Evolutionary conservation across 2,797 vertebrate genomes (phyloP).

Genomic region (Megaceryle alcyon): DNA sequence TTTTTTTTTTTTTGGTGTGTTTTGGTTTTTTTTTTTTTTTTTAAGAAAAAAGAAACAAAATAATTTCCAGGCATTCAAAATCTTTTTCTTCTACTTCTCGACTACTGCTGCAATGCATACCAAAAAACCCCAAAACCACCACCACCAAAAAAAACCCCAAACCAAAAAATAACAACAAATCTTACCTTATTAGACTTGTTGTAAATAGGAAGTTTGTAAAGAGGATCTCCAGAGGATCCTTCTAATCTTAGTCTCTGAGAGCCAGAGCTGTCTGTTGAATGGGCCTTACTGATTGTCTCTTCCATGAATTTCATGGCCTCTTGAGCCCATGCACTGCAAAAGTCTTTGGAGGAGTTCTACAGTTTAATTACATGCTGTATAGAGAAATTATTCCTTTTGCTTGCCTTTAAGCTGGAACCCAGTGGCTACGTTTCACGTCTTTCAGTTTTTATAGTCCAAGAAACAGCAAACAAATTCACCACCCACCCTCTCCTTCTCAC

Average conservation of each 20-base stretch:
- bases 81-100: background rate
- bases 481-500: background rate
- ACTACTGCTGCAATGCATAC: background rate
- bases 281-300: background rate
- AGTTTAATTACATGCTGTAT: background rate
- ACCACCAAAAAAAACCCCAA: no score
- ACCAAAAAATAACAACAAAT: no score
- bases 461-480: background rate
- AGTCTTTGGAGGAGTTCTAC: background rate
- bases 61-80: background rate
- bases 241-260: background rate
- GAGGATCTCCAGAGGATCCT: background rate
- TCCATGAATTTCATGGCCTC: background rate
- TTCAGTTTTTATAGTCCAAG: background rate
- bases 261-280: background rate
- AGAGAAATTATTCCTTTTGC: background rate
- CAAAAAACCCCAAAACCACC: background rate
- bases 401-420: background rate
- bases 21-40: background rate
- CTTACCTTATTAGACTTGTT: background rate
- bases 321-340: background rate
- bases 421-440: background rate
- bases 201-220: background rate
- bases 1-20: no score
- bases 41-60: no score